A percentile compares a stretch with the other conserved stretches of the same genome.
These are phyloP conservation scores for Diphyllodes magnificus DNA, from an alignment of 2,113 vertebrate species.

Conservation along the genomic window DNA sequence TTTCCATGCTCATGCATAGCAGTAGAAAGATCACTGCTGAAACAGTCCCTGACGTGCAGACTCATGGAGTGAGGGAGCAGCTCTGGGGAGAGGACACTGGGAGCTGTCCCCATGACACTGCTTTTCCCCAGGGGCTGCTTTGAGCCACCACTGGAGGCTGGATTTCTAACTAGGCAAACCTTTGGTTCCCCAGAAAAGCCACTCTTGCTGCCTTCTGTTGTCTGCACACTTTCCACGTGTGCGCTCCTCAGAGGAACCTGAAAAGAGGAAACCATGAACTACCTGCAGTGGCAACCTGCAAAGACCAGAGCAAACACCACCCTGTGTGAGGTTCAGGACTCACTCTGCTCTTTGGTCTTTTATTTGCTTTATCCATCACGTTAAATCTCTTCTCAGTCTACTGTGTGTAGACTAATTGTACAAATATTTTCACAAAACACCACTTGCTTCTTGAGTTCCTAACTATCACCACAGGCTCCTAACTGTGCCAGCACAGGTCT, in stretches of 20 bases:
- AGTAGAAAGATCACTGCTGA: background rate
- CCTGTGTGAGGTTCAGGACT: background rate
- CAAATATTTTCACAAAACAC: background rate
- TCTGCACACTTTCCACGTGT: background rate
- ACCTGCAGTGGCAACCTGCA: background rate
- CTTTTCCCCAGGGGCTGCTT: background rate
- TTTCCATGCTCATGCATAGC: fast-evolving
- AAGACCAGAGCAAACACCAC: background rate
- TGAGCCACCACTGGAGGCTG: background rate
- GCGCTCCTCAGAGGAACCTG: background rate
- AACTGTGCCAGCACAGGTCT: background rate
- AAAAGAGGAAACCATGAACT: background rate
- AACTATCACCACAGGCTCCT: background rate
- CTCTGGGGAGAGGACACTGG: background rate
- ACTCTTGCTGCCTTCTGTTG: background rate
- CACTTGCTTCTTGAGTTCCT: background rate
- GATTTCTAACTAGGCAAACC: background rate
- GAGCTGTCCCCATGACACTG: background rate
- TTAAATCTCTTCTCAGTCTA: background rate
- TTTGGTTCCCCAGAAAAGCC: background rate
- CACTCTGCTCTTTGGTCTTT: background rate
- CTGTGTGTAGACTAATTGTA: background rate
- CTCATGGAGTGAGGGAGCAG: background rate
- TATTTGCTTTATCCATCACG: background rate
- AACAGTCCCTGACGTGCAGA: background rate